Evolutionary conservation across 2,888 invertebrate genomes (phyloP), one percentile per base, ranked within the genome.

Genomic region (Phengaris alcon): DNA sequence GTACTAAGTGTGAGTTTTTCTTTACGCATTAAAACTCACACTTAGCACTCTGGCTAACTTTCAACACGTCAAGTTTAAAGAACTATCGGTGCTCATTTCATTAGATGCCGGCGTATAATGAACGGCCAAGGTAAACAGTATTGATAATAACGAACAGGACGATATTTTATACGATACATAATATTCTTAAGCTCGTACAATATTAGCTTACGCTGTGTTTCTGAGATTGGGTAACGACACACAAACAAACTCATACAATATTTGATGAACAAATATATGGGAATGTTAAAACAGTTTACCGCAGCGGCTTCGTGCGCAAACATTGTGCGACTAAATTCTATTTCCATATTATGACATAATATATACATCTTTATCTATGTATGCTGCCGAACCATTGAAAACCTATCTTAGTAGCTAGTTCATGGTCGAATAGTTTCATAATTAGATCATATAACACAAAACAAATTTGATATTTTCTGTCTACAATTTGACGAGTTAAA

Each of bases 211-310:
- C 70, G 15, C 35, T 44, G 35, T 44, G 64, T 64, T 64, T 64
- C 64, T 44, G 9, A 69, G 69, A 48, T 48, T 69, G 46, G 48
- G 48, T 69, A 48, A 15, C 69, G 15, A 48, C n/a, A 35, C 12
- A 54, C 72, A 54, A 15, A 72, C 72, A 72, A 35, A 44, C 52
- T 52, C 51, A 52, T 52, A 70, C 52, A 72, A 70, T 70, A 70
- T 70, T 70, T 70, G 51, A 70, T 10, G 51, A 70, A 51, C 70
- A 70, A 70, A 70, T 70, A 70, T 51, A 48, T 51, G 70, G 15
- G 10, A 70, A 70, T 22, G 70, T 72, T 54, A 72, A 22, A 72
- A 72, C 22, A 72, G 54, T 72, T 35, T 54, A 72, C 70, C 22
- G 35, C 22, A 13, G 52, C 22, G 72, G 68, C 68, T 10, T 72